Base-by-base conservation (phyloP, 2,888 invertebrate species). In the Parnassius smintheus region DNA sequence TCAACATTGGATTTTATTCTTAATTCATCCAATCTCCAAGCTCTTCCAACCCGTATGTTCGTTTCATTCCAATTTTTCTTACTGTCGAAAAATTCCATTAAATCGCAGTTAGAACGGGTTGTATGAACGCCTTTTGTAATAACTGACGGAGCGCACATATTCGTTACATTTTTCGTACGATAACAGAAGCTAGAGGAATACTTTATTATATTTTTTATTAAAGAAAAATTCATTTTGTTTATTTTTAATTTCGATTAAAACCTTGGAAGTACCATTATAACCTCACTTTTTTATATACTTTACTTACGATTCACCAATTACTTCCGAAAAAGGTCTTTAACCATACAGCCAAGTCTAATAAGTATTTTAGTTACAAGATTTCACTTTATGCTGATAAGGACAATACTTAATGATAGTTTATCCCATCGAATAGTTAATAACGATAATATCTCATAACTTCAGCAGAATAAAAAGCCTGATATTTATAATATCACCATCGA, bases 1-100 rank as follows among this genome's bases (percentile, higher is more conserved):
- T 99, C 99, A 57, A 94, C 92, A 81, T 98, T 99, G 55, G 98
- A 98, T 86, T 99, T 99, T 56, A 99, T 94, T 75, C 99, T 93
- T 22, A 99, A 89, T 84, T 99, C 99, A 68, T 98, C 98, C 62
- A 92, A 83, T 66, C 91, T 95, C 99, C 99, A 99, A 4, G 96
- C 94, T 72, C 98, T 93, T 2, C 99, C 98, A 59, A 94, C 94
- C 88, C 94, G 94, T 9, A 98, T 93, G 77, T 94, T 94, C 44
- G 90, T 87, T 81, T 94, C 94, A 45, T 93, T 94, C 97, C 97
- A 98, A 84, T 98, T 96, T 70, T 96, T 95, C 75, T 95, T 93
- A 22, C 93, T 91, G 81, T 98, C 98, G 78, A 98, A 98, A 85
- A 98, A 98, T 83, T 98, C 97, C 95, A 96, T 96, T 55, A 97